Base-by-base conservation (phyloP, 1,140 invertebrate genomes). In the Lucilia sericata region DNA sequence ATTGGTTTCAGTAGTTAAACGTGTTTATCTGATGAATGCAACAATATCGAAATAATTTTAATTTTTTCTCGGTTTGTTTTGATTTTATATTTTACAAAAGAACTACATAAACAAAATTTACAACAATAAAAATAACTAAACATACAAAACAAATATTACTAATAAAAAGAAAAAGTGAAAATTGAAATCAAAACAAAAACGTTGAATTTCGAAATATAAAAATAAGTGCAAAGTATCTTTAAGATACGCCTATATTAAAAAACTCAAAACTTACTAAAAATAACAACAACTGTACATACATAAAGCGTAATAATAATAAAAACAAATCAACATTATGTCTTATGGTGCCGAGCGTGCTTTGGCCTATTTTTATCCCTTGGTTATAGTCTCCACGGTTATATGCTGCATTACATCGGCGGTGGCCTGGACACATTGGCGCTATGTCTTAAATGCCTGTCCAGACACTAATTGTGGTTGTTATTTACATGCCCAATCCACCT, bases 381-480 rank as follows among this genome's bases (percentile, higher is more conserved):
- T 94, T 2, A 91, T 92, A 9, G 81, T 92, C 0, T 85, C 93
- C 0, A 92, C 94, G 2, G 82, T 92, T 8, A 86, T 93, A 7
- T 93, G 93, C 13, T 90, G 93, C 80, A 91, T 93, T 30, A 93
- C 92, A 19, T 88, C 93, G n/a, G 93, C 92, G 4, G 91, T 94
- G 7, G 91, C 93, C 3, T 95, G 94, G 93, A 91, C 93, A 34
- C 93, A 95, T 87, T 96, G 95, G 95, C 89, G 92, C 5, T 90
- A 92, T 78, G 94, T 94, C 0, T 90, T 95, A 10, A 93, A 95
- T 86, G 91, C 92, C 9, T 95, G 95, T 84, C 92, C 93, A 7
- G 92, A 94, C 83, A 91, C 89, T 0, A 92, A 93, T 84, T 95
- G 94, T 88, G 94, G 94, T 9, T 95, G 95, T 85, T 93, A 95